Evolutionary conservation across 1,140 invertebrate genomes (phyloP).

Genomic region (Brachionus koreanus): DNA sequence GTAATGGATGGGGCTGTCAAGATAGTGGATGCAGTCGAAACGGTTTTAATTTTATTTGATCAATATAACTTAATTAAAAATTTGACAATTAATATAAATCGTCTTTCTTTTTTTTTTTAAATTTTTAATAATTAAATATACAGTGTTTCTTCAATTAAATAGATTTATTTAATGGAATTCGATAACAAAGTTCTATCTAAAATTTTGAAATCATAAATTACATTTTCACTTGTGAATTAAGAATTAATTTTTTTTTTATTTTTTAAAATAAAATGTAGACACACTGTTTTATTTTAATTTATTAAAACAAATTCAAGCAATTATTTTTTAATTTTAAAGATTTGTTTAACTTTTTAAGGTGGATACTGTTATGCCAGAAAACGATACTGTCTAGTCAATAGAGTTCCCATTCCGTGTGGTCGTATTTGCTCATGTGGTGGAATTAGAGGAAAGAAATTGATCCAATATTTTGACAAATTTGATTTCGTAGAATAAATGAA

Average conservation of each 20-base stretch:
- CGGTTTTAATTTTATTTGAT: not conserved
- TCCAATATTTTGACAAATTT: not conserved
- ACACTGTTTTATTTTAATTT: too few species aligned
- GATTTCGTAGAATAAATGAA: not conserved
- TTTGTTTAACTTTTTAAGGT: not conserved
- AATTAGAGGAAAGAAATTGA: not conserved
- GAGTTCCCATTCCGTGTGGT: not conserved
- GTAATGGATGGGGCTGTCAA: not conserved
- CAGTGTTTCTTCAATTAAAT: too few species aligned
- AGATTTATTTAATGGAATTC: too few species aligned
- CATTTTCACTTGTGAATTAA: too few species aligned
- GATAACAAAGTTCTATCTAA: too few species aligned
- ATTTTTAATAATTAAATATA: too few species aligned
- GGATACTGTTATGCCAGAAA: not conserved
- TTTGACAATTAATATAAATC: too few species aligned
- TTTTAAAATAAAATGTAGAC: too few species aligned
- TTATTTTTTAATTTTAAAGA: not conserved
- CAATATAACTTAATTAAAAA: too few species aligned
- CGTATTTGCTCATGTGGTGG: not conserved
- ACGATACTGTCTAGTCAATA: not conserved
- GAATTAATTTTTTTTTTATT: too few species aligned
- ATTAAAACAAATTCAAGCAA: not conserved
- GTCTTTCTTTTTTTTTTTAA: too few species aligned
- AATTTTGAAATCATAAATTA: too few species aligned
- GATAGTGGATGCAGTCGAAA: not conserved